Base-by-base conservation (phyloP, 2,113 vertebrate genomes). In the Argyrosomus japonicus region DNA sequence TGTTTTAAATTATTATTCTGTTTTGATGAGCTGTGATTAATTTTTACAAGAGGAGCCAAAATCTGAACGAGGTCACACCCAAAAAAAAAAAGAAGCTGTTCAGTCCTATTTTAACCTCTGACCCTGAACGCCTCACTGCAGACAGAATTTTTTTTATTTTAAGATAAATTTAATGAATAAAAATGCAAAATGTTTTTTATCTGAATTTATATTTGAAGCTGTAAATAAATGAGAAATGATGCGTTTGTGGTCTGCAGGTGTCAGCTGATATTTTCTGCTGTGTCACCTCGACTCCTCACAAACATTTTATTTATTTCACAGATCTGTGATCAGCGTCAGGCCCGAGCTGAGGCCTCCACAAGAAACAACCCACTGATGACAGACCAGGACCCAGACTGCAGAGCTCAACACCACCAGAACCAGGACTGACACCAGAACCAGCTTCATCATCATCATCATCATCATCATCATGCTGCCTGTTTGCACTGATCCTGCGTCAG, bases 261-360 rank as follows among this genome's bases (percentile, higher is more conserved):
- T 32, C 32, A 32, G 32, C 32, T 32, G 5, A 32, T 32, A 32
- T 32, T 32, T 32, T 32, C 47, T 79, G 72, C 74, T 56, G 68
- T 65, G 77, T 92, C 88, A 92, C 92, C 88, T 92, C 84, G 89
- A 29, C 19, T 92, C 89, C 87, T 79, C 82, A 65, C n/a, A 83
- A 77, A 64, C 77, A 25, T 21, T n/a, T 36, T n/a, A 36, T 17
- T 61, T 45, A 3, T 45, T 13, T 45, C 43, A 13, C 62, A 56
- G 25, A 5, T 80, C 23, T 47, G 3, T 32, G n/a, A 3, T 80
- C 23, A 36, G 3, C 29, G 47, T 43, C n/a, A 75, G 81, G 86
- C 81, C 81, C 36, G 67, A 50, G 53, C 12, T 48, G 47, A 48
- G 47, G 47, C 47, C 47, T 48, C 56, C 68, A 62, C 50, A 61